Evolutionary conservation across 2,797 vertebrate genomes (phyloP).

Genomic region (Prunella strophiata): DNA sequence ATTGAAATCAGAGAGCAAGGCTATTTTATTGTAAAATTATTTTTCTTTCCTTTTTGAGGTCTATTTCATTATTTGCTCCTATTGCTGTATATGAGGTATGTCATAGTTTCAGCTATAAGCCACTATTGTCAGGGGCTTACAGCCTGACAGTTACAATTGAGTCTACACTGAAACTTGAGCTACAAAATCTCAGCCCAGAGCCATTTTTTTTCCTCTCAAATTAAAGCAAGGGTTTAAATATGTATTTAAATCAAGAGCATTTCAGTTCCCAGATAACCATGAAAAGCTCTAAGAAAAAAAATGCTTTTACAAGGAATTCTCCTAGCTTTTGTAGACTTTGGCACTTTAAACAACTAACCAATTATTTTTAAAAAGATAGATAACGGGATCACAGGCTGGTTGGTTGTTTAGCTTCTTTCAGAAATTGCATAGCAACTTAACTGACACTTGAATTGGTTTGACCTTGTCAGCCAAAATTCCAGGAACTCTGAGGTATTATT

Average conservation of each 20-base stretch:
- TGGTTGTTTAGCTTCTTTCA: not conserved
- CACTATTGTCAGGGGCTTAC: slow-evolving; percentile 26
- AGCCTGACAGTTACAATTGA: slow-evolving; percentile 25
- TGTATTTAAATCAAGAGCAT: not conserved
- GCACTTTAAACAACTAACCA: not conserved
- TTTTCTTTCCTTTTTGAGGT: slow-evolving; percentile 1
- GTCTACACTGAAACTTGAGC: slow-evolving; percentile 27
- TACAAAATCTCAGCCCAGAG: slow-evolving; percentile 36
- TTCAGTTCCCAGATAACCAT: slow-evolving; percentile 2
- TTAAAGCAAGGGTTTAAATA: slow-evolving; percentile 41
- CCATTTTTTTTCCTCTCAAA: not conserved
- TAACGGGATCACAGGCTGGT: not conserved
- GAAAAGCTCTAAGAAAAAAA: not conserved
- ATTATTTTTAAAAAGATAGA: not conserved
- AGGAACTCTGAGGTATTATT: slow-evolving; percentile 19
- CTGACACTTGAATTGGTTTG: not conserved
- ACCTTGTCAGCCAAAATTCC: slow-evolving; percentile 13
- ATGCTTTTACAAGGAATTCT: slow-evolving; percentile 8
- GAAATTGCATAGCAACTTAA: not conserved
- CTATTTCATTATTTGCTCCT: not conserved
- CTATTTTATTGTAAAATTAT: not conserved
- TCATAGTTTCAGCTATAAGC: slow-evolving; percentile 11
- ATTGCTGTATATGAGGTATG: not conserved
- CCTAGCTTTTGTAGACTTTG: not conserved
- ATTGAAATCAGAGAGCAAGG: not conserved